phyloP scores from a whole-genome alignment of 30 jellyfish, hydroid and myxozoan species.

The Aurelia coerulea region DNA sequence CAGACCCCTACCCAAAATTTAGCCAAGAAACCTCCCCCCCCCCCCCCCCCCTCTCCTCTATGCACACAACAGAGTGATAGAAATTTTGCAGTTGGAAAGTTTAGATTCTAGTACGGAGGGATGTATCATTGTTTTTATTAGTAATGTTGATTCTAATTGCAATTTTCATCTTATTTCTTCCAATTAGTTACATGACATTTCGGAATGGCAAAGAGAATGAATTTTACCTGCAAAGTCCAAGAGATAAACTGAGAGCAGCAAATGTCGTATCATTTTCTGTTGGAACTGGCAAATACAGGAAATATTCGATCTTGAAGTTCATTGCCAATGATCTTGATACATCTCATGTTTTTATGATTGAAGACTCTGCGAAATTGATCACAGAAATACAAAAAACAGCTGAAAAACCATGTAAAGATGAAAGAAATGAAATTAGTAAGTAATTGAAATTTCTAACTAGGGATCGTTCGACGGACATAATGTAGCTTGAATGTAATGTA shows the following conservation, averaged over 20 bases:
- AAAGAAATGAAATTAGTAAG: neutral
- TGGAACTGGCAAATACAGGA: conserved; percentile 37
- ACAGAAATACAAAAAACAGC: conserved; percentile 41
- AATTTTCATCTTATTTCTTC: no score
- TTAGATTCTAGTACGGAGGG: no score
- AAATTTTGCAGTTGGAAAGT: no score
- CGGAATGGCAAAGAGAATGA: conserved; percentile 41
- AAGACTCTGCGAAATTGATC: conserved; percentile 8
- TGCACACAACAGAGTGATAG: no score
- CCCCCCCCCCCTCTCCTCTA: no score
- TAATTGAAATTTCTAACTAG: neutral
- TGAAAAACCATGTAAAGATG: conserved; percentile 26
- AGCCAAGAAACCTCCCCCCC: no score
- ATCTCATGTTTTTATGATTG: conserved; percentile 29
- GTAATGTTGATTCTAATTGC: no score
- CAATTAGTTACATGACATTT: conserved; percentile 51
- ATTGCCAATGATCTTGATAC: conserved; percentile 34
- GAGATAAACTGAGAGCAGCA: conserved; percentile 27
- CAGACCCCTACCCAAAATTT: no score
- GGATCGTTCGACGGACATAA: neutral
- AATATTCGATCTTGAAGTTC: conserved; percentile 17
- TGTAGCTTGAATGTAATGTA: no score
- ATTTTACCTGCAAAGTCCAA: conserved; percentile 26
- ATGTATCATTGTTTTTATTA: no score
- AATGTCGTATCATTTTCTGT: conserved; percentile 18